Percentiles rank a stretch among this genome's conserved stretches.
Conservation (phyloP, 2,113 vertebrate species). For the Phylloscopus whistleri region DNA sequence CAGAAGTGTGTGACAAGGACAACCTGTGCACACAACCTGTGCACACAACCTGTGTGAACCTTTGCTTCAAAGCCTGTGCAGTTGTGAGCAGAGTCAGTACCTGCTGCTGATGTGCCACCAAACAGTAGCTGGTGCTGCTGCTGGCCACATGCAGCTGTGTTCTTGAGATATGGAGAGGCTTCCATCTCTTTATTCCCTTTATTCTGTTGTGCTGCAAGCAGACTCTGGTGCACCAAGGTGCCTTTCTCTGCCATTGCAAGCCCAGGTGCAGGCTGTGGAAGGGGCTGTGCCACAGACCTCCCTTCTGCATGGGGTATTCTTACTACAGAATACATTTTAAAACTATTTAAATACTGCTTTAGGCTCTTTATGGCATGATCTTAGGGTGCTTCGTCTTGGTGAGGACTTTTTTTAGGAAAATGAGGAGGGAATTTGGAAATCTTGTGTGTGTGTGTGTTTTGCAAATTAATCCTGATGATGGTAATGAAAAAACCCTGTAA, state of each 20-base stretch:
- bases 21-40: neutral
- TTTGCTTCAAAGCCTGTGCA: neutral
- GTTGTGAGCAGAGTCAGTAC: neutral
- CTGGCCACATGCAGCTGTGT: neutral
- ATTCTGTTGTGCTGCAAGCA: neutral
- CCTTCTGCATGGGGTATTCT: neutral
- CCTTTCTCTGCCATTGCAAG: neutral
- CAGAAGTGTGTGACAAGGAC: neutral
- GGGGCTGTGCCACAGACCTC: neutral
- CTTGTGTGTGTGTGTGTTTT: neutral
- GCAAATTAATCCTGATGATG: neutral
- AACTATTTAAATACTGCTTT: neutral
- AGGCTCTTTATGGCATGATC: neutral
- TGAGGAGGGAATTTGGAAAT: neutral
- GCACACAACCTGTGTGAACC: no score
- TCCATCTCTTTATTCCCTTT: neutral
- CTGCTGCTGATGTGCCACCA: neutral
- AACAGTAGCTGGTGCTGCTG: neutral
- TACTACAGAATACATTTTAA: neutral
- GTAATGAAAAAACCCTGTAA: neutral
- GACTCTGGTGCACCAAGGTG: neutral
- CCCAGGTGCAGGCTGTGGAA: neutral
- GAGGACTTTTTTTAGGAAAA: neutral
- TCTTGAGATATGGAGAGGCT: neutral
- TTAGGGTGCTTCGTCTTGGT: neutral